These are phyloP conservation scores for Acridotheres tristis DNA, from an alignment of 2,797 vertebrate genomes.

Conservation along the genomic window DNA sequence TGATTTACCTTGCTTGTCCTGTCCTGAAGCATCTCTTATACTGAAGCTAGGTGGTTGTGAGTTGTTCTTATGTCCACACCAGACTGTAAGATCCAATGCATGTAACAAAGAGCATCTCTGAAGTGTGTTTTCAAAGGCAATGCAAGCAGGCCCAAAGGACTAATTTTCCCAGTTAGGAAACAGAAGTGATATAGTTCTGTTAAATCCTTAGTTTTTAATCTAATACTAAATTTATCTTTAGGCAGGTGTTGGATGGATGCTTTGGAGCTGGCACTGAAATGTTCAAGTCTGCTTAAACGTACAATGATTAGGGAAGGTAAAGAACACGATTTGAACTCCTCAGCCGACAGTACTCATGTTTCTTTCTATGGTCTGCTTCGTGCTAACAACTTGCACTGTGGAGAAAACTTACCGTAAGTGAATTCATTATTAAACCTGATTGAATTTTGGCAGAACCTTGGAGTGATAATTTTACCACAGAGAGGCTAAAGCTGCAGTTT, in stretches of 20 bases:
- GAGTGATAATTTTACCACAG: not conserved
- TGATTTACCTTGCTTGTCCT: not conserved
- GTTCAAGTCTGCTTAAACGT: conserved; percentile 94
- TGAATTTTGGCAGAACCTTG: not conserved
- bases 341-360: conserved; percentile 86
- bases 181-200: not conserved
- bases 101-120: not conserved
- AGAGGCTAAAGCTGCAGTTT: not conserved
- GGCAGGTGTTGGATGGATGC: conserved; percentile 99
- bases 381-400: conserved; percentile 90
- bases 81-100: not conserved
- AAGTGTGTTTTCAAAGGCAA: not conserved
- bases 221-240: conserved; percentile 67
- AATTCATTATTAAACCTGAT: not conserved
- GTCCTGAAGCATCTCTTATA: not conserved
- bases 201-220: not conserved
- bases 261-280: conserved; percentile 95
- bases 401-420: conserved; percentile 90
- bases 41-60: not conserved
- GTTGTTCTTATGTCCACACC: not conserved
- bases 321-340: conserved; percentile 85
- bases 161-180: not conserved
- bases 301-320: conserved; percentile 98
- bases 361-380: conserved; percentile 93
- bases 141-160: not conserved